Evolutionary conservation across 2,797 vertebrate genomes (phyloP), one percentile per base, ranked within the genome.

Genomic region (Pteronotus mesoamericanus): DNA sequence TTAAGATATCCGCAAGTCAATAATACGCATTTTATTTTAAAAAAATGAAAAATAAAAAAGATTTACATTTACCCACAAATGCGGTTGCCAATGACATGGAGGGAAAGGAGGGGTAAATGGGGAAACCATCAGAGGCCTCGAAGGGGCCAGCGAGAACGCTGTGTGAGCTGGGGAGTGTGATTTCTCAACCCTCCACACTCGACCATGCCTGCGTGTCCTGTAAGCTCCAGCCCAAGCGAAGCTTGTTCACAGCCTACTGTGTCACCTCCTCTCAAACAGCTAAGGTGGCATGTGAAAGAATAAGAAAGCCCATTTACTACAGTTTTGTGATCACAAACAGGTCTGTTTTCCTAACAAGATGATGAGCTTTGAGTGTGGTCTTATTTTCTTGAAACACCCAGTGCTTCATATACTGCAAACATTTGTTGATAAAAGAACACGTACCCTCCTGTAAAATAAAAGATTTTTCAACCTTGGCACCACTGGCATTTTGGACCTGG

Each of bases 131-230:
- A 9, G 57, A 77, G n/a, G n/a, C 39, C 79, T 29, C 9, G 0
- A 14, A 19, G 0, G 9, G 22, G 16, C 39, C 48, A 5, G 1
- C 1, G 59, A 34, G 4, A 18, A 46, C 0, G 71, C 11, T n/a
- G 12, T 9, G 7, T 10, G 3, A 61, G 29, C 39, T 3, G 34
- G 29, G 4, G 15, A 24, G 3, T 32, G 29, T 5, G 69, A 24
- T 10, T 48, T 61, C 57, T 46, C 22, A 39, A 1, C 4, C 7
- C 18, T 39, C 32, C 6, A 11, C 6, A 29, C 9, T 9, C 3
- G 24, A 26, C 22, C 12, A 51, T 2, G 22, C 18, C n/a, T 44
- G 3, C 39, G 26, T 9, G 9, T 1, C 46, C 18, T 1, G 32
- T 26, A 42, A 95, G 61, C 39, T 14, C 44, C 53, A 32, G 42